Base-by-base conservation (phyloP, 2,888 invertebrate genomes). In the Pandemis cinnamomeana region DNA sequence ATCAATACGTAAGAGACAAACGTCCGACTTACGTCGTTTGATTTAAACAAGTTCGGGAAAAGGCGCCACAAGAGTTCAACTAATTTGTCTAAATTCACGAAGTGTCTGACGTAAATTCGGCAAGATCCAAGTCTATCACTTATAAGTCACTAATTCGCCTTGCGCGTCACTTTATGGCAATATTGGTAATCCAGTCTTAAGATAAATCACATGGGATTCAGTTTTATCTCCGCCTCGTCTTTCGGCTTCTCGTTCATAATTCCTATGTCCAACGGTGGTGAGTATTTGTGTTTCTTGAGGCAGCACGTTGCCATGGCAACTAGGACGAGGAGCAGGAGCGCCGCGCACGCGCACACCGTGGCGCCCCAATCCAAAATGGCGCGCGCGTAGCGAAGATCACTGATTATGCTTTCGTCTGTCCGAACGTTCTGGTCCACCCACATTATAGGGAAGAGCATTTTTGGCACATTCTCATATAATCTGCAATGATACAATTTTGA, bases 381-480 rank as follows among this genome's bases (percentile, higher is more conserved):
- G 27, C 92, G 87, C 2, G 90, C 91, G 48, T 82, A 76, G 0
- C 85, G 80, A n/a, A 97, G 85, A 68, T 95, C 95, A 0, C 88
- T 84, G 0, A 95, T 91, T 67, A 97, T 84, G 0, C 94, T 89
- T 0, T 95, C 92, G 0, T 95, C 95, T 0, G 97, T 91, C 13
- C 89, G 86, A 1, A 96, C 96, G 72, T 92, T 95, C 83, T 97
- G 96, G 81, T 97, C 96, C 80, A 98, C 96, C 97, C 97, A 98
- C 75, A 98, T 94, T 71, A 97, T 95, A 0, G 98, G 98, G 80
- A 97, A 95, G 84, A 95, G 95, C 78, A 96, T 94, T 70, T 89
- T 95, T 0, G 97, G 97, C 0, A 96, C 95, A 36, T 96, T 88
- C 78, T 95, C 92, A 85, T 95, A 97, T 61, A 97, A 84, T 0